Conservation (phyloP, 2,888 invertebrate genomes). For the Sipha maydis region DNA sequence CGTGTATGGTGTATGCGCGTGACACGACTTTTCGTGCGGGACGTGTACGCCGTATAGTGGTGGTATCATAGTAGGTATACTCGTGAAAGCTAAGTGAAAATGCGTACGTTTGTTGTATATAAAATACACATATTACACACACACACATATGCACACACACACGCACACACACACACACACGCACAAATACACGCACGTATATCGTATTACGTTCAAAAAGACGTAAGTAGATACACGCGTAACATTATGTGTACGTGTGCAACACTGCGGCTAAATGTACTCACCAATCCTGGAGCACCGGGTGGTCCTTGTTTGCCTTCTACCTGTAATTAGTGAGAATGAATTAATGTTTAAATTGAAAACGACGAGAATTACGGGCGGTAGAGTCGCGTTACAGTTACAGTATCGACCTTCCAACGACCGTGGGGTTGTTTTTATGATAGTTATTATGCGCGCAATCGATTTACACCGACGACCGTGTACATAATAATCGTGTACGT, state of each 20-base stretch:
- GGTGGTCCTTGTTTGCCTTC: conserved; percentile 67
- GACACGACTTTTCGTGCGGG: not conserved
- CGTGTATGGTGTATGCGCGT: not conserved
- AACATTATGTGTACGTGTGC: not conserved
- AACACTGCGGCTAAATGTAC: conserved; percentile 69
- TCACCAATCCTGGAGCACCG: conserved; percentile 79
- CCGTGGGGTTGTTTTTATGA: not conserved
- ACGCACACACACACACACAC: no score
- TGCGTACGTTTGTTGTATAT: not conserved
- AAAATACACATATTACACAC: no score
- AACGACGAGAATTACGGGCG: not conserved
- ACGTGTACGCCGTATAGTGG: not conserved
- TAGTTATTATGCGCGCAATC: not conserved
- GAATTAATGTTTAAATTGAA: conserved; percentile 22
- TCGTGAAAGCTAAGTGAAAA: not conserved
- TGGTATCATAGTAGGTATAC: not conserved
- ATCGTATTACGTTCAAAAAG: conserved; percentile 25
- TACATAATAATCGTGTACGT: not conserved
- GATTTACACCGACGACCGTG: not conserved
- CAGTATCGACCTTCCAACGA: not conserved
- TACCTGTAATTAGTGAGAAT: conserved; percentile 49
- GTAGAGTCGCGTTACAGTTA: not conserved
- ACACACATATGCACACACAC: no score
- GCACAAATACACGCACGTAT: not conserved
- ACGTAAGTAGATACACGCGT: not conserved